A percentile compares a stretch with the other conserved stretches of the same genome.
These are phyloP conservation scores for Dicyrtoma fusca DNA, from an alignment of 2,888 invertebrate species.

Conservation along the genomic window DNA sequence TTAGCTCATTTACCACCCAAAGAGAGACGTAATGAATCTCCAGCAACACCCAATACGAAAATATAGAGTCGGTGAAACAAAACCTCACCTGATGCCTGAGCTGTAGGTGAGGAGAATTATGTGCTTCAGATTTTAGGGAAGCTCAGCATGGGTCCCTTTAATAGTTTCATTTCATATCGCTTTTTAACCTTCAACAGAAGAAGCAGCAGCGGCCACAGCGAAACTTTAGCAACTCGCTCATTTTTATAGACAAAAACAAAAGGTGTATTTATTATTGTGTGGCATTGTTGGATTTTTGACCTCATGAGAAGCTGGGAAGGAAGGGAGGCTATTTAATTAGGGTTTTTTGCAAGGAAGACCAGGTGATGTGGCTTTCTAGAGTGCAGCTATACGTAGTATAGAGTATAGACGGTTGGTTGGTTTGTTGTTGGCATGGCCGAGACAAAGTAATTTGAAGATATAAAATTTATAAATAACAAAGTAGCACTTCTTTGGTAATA, in stretches of 20 bases:
- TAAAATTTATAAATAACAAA: conserved; percentile 29
- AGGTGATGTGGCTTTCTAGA: too few relatives aligned
- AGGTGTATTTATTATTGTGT: too few relatives aligned
- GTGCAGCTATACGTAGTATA: too few relatives aligned
- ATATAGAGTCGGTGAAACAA: too few relatives aligned
- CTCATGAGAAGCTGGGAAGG: too few relatives aligned
- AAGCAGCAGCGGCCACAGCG: background rate
- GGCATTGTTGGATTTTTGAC: too few relatives aligned
- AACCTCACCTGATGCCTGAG: conserved; percentile 33
- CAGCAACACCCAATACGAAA: conserved; percentile 40
- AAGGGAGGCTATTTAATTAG: too few relatives aligned
- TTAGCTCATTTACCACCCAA: conserved; percentile 44
- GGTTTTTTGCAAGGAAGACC: too few relatives aligned
- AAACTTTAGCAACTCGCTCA: too few relatives aligned
- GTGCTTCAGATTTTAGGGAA: conserved; percentile 29
- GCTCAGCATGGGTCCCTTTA: conserved; percentile 35
- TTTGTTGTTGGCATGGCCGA: background rate
- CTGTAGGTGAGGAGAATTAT: conserved; percentile 25
- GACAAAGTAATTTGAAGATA: conserved; percentile 11
- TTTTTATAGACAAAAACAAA: too few relatives aligned
- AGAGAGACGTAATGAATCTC: conserved; percentile 44
- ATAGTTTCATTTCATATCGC: conserved; percentile 16
- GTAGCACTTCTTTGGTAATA: conserved; percentile 32
- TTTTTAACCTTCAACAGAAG: conserved; percentile 12
- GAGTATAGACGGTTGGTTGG: too few relatives aligned